Percentiles rank a stretch among this genome's conserved stretches.
phyloP scores from a whole-genome alignment of 2,113 vertebrate species.

The Tricholaema leucomelas region DNA sequence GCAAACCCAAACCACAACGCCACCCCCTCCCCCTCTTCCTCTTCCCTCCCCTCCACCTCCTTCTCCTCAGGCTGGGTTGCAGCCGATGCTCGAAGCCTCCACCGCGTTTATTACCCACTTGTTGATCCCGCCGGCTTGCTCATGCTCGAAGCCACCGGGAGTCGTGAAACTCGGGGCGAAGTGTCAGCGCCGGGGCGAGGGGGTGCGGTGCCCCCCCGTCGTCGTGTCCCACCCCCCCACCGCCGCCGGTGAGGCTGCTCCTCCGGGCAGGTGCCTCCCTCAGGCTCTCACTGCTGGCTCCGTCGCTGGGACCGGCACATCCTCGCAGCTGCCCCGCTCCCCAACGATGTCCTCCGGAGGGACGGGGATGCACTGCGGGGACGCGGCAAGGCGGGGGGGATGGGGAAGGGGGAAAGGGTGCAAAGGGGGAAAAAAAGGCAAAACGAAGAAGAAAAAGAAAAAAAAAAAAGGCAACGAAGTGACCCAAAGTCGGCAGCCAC shows the following conservation, averaged over 20 bases:
- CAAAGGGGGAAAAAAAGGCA: neutral
- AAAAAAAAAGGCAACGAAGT: neutral
- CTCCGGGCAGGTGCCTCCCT: constrained; percentile 39
- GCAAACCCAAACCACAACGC: neutral
- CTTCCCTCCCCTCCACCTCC: neutral
- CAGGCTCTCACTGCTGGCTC: constrained; percentile 49
- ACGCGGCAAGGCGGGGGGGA: neutral
- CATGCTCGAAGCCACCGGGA: constrained; percentile 79
- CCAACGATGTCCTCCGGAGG: neutral
- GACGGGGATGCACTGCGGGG: neutral
- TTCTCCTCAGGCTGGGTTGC: neutral
- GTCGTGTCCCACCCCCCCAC: neutral
- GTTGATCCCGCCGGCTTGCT: constrained; percentile 97
- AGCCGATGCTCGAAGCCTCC: neutral
- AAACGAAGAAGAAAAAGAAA: rapidly evolving
- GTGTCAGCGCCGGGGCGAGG: constrained; percentile 52
- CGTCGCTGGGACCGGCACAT: neutral
- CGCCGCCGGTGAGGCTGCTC: neutral
- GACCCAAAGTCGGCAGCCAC: neutral
- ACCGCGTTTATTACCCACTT: constrained; percentile 87
- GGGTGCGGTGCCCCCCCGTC: constrained; percentile 4
- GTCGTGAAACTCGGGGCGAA: constrained; percentile 58
- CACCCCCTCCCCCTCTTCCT: neutral
- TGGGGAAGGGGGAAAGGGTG: no score
- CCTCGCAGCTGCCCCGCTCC: neutral